Evolutionary conservation across 2,113 vertebrate genomes (phyloP).

Genomic region (Ibidorhyncha struthersii): DNA sequence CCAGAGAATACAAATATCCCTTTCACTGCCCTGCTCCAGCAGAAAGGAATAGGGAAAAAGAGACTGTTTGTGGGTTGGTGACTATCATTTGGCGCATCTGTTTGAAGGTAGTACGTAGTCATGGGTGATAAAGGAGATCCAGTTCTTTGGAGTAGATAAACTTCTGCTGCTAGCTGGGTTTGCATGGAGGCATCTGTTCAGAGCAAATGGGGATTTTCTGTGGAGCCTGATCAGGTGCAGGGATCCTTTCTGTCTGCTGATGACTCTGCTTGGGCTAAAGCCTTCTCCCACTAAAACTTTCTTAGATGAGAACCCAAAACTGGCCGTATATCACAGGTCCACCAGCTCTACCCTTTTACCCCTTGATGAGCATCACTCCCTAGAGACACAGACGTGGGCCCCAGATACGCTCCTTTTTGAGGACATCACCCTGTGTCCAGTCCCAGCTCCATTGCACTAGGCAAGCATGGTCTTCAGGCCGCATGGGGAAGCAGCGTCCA

Average conservation of each 20-base stretch:
- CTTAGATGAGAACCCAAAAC: neutral
- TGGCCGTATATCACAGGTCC: neutral
- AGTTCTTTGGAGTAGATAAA: neutral
- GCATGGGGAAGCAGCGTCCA: neutral
- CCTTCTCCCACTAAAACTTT: neutral
- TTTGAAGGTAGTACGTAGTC: neutral
- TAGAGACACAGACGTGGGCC: fast-evolving
- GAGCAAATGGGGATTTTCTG: neutral
- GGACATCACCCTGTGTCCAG: neutral
- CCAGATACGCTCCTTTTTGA: neutral
- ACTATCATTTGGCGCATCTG: neutral
- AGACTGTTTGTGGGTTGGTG: neutral
- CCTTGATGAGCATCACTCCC: neutral
- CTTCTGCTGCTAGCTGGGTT: neutral
- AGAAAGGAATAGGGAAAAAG: neutral
- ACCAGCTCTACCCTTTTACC: neutral
- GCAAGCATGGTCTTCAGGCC: neutral
- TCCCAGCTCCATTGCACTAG: neutral
- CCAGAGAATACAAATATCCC: neutral
- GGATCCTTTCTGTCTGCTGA: neutral
- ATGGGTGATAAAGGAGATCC: neutral
- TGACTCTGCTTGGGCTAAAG: neutral
- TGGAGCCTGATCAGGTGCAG: neutral
- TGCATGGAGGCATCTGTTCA: neutral
- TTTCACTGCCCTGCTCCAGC: neutral